Base-by-base conservation (phyloP, 2,113 vertebrate species). In the Ophiodon elongatus region DNA sequence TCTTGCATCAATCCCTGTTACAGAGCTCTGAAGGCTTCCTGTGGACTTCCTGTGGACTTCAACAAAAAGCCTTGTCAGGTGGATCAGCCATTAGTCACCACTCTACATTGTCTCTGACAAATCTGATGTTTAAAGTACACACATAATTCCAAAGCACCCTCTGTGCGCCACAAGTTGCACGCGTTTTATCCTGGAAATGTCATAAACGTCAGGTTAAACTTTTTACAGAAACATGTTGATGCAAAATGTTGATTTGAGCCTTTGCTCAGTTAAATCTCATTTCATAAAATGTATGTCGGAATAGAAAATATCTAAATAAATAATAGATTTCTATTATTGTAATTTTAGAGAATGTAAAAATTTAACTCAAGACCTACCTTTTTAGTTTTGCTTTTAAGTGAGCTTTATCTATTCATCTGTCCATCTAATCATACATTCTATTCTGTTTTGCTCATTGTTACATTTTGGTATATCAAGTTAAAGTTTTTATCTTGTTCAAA, bases 41-140 rank as follows among this genome's bases (percentile, higher is more conserved):
- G 87, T 71, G 80, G 88, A 92, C 90, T 92, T 92, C 91, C 90
- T 86, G 88, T 85, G 82, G 91, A 92, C 90, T 83, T 72, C 60
- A 86, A 92, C 90, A 93, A 93, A 94, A 93, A 92, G 85, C 88
- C 88, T 76, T 89, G 92, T 92, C 91, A 90, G 90, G 82, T 88
- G 84, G 83, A 92, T 82, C 82, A 85, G 84, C 91, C 90, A 94
- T 92, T 93, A 91, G 82, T 84, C 87, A 77, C 85, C 73, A 63
- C 80, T 79, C 80, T 60, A 71, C 72, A 84, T 86, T 86, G 88
- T 88, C 73, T 86, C 69, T 82, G 88, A 91, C 86, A 93, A 93
- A 90, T 91, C 66, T 89, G 86, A 92, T 60, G 88, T 91, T 90
- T 92, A 92, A 91, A 91, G 85, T 76, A 86, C 91, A 89, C 14